Conservation (phyloP, 2,888 invertebrate genomes). For the Automeris io region DNA sequence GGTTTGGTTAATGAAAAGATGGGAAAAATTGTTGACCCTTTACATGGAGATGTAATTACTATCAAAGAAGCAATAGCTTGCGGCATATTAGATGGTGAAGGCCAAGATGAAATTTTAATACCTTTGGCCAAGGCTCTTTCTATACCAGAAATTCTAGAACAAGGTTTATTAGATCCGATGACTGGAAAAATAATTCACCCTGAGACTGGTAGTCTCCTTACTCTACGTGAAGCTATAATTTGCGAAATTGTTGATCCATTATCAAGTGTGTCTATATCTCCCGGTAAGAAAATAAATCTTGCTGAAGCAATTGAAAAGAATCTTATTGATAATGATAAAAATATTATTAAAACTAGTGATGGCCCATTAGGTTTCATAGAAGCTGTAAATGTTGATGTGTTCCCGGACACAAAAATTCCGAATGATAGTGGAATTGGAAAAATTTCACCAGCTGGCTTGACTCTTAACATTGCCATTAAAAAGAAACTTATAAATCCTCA, state of each 20-base stretch:
- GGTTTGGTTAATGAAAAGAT: slow-evolving; percentile 83
- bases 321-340: slow-evolving; percentile 83
- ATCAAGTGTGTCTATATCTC: slow-evolving; percentile 81
- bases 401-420: slow-evolving; percentile 53
- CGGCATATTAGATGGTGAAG: slow-evolving; percentile 87
- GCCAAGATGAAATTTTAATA: slow-evolving; percentile 84
- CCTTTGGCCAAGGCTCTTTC: slow-evolving; percentile 89
- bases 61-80: slow-evolving; percentile 90
- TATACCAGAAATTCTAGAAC: slow-evolving; percentile 88
- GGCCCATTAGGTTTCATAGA: slow-evolving; percentile 81
- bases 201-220: slow-evolving; percentile 87
- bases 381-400: slow-evolving; percentile 83
- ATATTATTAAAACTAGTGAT: slow-evolving; percentile 78
- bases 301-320: slow-evolving; percentile 85
- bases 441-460: slow-evolving; percentile 89
- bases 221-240: slow-evolving; percentile 88
- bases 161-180: slow-evolving; percentile 87
- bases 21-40: slow-evolving; percentile 90
- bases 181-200: slow-evolving; percentile 90
- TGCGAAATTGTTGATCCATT: slow-evolving; percentile 92
- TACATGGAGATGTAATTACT: slow-evolving; percentile 86
- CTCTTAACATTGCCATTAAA: slow-evolving; percentile 86
- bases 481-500: slow-evolving; percentile 83
- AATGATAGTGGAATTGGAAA: slow-evolving; percentile 62
- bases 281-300: slow-evolving; percentile 81